These are phyloP conservation scores for Polypterus bichir DNA, from an alignment of 2,113 vertebrate genomes.

Conservation along the genomic window DNA sequence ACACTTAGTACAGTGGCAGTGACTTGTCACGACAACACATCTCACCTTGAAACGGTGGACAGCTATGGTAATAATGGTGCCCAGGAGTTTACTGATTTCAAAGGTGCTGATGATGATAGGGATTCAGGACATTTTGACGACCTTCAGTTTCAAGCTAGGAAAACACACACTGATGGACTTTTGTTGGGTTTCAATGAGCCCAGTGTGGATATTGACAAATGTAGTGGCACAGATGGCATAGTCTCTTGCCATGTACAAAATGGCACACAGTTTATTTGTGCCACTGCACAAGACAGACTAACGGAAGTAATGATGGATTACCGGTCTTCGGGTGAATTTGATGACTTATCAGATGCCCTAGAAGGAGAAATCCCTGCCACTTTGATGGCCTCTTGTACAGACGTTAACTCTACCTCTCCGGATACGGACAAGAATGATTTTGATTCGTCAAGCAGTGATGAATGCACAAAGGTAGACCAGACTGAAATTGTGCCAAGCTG, in stretches of 20 bases:
- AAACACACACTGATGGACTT: slow-evolving; percentile 4
- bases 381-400: not conserved
- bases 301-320: not conserved
- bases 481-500: slow-evolving; percentile 36
- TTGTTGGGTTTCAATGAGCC: not conserved
- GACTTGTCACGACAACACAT: too few species aligned
- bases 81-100: slow-evolving; percentile 83
- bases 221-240: not conserved
- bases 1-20: slow-evolving; percentile 15
- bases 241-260: slow-evolving; percentile 21
- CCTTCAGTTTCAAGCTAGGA: slow-evolving; percentile 21
- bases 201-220: not conserved
- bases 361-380: not conserved
- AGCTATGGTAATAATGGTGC: not conserved
- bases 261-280: slow-evolving; percentile 24
- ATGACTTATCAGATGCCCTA: slow-evolving; percentile 10
- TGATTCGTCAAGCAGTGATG: slow-evolving; percentile 47
- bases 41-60: too few species aligned
- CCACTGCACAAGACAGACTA: slow-evolving; percentile 13
- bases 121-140: slow-evolving; percentile 49
- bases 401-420: slow-evolving; percentile 3
- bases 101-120: slow-evolving; percentile 71
- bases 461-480: slow-evolving; percentile 41
- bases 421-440: slow-evolving; percentile 20
- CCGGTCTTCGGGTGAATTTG: slow-evolving; percentile 3